Evolutionary conservation across 1,140 invertebrate species (phyloP), one percentile per base, ranked within the genome.

Genomic region (Dreissena polymorpha): DNA sequence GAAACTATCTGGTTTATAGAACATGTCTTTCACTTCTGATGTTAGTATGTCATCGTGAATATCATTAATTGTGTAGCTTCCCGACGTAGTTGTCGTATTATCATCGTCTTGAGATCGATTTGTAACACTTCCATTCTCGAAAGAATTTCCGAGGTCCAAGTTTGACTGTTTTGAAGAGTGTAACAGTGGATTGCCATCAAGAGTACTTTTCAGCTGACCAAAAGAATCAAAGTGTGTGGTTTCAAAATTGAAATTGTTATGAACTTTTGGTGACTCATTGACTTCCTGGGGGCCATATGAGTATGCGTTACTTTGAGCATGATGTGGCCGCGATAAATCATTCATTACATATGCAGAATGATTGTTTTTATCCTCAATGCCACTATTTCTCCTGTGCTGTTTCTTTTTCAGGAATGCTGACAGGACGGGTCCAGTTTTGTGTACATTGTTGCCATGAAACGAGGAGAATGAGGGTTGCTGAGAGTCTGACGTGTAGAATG

Each of bases 61-160:
- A 68, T 82, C 81, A 79, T 91, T 91, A 18, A 91, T 85, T 10
- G 86, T 89, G 65, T 91, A 91, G 81, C 91, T 91, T 21, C 91
- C 91, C 0, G 91, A 91, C 12, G 88, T 90, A n/a, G 89, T 90
- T 13, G 89, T 91, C 23, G 83, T 85, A 27, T 85, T 85, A 67
- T 90, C 90, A 68, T 91, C 90, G 50, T 91, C 89, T 53, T 86
- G 76, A 76, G 65, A 79, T 63, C 85, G 72, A 14, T 65, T 51
- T 0, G 85, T 85, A n/a, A 84, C 80, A 72, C 79, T 83, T 78
- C 81, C 85, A 50, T 84, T 85, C 16, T 84, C 64, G 51, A 69
- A 83, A 16, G 71, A 68, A 64, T 83, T 68, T n/a, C 51, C 65
- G 27, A 70, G 51, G 70, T 71, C 76, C 57, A 83, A 67, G 25